These are phyloP conservation scores for Misgurnus mizolepis DNA, from an alignment of 2,113 vertebrate genomes.

Conservation along the genomic window DNA sequence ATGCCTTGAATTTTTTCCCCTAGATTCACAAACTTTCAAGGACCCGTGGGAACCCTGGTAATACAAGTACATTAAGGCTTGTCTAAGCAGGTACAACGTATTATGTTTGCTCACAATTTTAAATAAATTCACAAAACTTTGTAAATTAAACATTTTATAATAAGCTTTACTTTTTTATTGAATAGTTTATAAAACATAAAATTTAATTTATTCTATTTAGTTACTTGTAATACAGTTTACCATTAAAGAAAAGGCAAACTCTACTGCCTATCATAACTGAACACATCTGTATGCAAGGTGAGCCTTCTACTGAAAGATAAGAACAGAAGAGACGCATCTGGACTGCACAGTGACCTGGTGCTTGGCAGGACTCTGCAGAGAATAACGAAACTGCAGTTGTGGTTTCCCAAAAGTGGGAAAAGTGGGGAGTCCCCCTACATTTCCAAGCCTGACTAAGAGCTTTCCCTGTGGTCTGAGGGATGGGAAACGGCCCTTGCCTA, in stretches of 20 bases:
- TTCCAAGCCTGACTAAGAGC: slow-evolving; percentile 46
- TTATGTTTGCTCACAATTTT: no score
- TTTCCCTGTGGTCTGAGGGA: slow-evolving; percentile 26
- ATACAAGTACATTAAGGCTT: no score
- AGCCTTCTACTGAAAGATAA: slow-evolving; percentile 25
- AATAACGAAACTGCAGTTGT: slow-evolving; percentile 10
- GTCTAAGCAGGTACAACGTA: no score
- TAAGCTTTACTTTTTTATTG: no score
- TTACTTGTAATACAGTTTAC: neutral
- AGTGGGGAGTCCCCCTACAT: slow-evolving; percentile 44
- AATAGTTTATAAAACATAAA: neutral
- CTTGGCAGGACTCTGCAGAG: slow-evolving; percentile 27
- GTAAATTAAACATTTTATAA: no score
- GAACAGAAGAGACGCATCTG: slow-evolving; percentile 44
- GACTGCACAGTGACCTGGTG: slow-evolving; percentile 31
- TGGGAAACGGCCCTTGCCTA: slow-evolving; percentile 39
- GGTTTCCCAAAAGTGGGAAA: slow-evolving; percentile 50
- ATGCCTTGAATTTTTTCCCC: no score
- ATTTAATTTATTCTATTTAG: neutral
- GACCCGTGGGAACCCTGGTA: no score
- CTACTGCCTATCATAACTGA: neutral
- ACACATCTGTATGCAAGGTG: neutral
- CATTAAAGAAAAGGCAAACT: neutral
- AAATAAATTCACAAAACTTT: no score
- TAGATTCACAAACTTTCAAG: no score